Evolutionary conservation across 2,797 vertebrate genomes (phyloP).

Genomic region (Lithobates sylvaticus): DNA sequence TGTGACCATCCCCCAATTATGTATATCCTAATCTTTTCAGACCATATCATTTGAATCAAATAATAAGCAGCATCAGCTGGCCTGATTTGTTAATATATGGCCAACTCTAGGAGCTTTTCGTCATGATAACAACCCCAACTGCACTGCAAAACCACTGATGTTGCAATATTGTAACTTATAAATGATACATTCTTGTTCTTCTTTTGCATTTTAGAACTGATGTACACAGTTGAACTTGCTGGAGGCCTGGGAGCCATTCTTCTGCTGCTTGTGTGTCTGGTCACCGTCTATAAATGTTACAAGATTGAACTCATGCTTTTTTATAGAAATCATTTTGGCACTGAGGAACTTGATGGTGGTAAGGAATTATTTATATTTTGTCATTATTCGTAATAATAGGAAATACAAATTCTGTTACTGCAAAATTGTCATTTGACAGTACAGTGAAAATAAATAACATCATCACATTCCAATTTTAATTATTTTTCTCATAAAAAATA

Average conservation of each 20-base stretch:
- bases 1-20: no score
- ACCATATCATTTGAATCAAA: no score
- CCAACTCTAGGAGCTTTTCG: no score
- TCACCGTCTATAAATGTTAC: slow-evolving; percentile 97
- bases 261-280: slow-evolving; percentile 93
- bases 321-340: slow-evolving; percentile 97
- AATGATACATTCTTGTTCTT: not conserved
- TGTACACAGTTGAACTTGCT: slow-evolving; percentile 98
- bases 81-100: no score
- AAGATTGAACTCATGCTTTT: slow-evolving; percentile 98
- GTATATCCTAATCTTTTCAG: no score
- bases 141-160: no score
- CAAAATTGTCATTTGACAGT: not conserved
- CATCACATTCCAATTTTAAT: not conserved
- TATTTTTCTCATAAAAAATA: not conserved
- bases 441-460: not conserved
- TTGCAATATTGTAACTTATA: not conserved
- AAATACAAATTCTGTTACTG: not conserved
- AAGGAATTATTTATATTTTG: slow-evolving; percentile 66
- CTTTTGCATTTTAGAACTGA: slow-evolving; percentile 86
- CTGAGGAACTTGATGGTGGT: slow-evolving; percentile 96
- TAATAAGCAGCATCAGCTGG: no score
- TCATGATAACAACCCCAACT: no score
- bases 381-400: not conserved
- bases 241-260: slow-evolving; percentile 96